Conservation (phyloP, 2,797 vertebrate species). For the Diplodus puntazzo region DNA sequence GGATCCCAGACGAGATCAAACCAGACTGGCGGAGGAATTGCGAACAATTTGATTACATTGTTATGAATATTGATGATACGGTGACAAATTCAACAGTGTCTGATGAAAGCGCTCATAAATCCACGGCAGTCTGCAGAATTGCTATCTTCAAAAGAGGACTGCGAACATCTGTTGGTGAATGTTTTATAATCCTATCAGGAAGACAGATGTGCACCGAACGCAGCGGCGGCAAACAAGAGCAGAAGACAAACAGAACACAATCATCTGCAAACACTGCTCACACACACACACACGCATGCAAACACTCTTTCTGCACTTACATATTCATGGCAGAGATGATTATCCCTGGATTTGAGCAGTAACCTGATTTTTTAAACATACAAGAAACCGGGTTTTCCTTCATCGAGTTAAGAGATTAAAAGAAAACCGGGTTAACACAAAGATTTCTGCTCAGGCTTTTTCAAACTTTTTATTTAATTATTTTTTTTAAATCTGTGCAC, state of each 20-base stretch:
- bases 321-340: slow-evolving; percentile 53
- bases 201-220: slow-evolving; percentile 76
- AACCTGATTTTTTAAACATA: slow-evolving; percentile 45
- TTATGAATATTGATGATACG: slow-evolving; percentile 73
- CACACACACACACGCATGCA: slow-evolving; percentile 1
- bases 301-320: slow-evolving; percentile 49
- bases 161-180: slow-evolving; percentile 78
- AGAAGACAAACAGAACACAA: slow-evolving; percentile 59
- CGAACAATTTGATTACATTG: slow-evolving; percentile 67
- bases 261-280: slow-evolving; percentile 40
- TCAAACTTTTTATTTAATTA: background rate
- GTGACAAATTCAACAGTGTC: slow-evolving; percentile 69
- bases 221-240: slow-evolving; percentile 62
- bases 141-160: slow-evolving; percentile 71
- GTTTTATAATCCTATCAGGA: slow-evolving; percentile 81
- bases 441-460: slow-evolving; percentile 23
- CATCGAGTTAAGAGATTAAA: slow-evolving; percentile 45
- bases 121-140: slow-evolving; percentile 59
- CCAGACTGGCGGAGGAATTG: slow-evolving; percentile 38
- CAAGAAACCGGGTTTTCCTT: slow-evolving; percentile 38
- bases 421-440: slow-evolving; percentile 36
- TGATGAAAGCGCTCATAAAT: slow-evolving; percentile 72
- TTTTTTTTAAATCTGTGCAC: background rate
- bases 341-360: slow-evolving; percentile 37
- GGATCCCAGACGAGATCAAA: slow-evolving; percentile 35